A percentile compares a stretch with the other conserved stretches of the same genome.
phyloP scores from a whole-genome alignment of 1,140 invertebrate genomes.

The Chlorops oryzae region DNA sequence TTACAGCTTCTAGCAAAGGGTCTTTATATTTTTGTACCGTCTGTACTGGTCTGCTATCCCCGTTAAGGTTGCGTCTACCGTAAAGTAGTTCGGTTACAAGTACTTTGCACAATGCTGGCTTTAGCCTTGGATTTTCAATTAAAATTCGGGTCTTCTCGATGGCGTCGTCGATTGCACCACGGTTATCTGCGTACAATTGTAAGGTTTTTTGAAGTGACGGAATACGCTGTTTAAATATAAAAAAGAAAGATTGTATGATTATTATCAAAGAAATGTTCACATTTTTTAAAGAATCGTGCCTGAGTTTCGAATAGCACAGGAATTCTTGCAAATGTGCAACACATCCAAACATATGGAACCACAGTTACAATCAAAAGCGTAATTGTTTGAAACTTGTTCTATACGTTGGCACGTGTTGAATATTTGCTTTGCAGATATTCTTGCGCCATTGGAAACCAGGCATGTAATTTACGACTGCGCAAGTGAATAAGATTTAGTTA shows the following conservation, averaged over 20 bases:
- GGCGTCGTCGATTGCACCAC: slow-evolving; percentile 57
- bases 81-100: slow-evolving; percentile 77
- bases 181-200: slow-evolving; percentile 63
- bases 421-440: too few relatives aligned
- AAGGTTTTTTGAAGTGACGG: slow-evolving; percentile 56
- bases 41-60: slow-evolving; percentile 62
- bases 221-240: slow-evolving; percentile 28
- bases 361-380: too few relatives aligned
- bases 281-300: too few relatives aligned
- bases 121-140: slow-evolving; percentile 60
- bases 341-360: too few relatives aligned
- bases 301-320: too few relatives aligned
- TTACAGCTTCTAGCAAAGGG: slow-evolving; percentile 47
- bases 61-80: slow-evolving; percentile 64
- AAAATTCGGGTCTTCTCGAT: slow-evolving; percentile 59
- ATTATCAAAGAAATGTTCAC: not conserved
- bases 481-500: too few relatives aligned
- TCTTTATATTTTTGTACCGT: slow-evolving; percentile 62
- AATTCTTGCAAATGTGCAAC: too few relatives aligned
- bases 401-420: too few relatives aligned
- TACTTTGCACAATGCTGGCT: slow-evolving; percentile 65
- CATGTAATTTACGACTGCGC: too few relatives aligned
- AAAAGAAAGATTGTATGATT: not conserved
- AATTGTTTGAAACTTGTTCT: too few relatives aligned
- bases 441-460: too few relatives aligned